phyloP scores from a whole-genome alignment of 1,140 invertebrate genomes.

The Atopsyche davidsoni region DNA sequence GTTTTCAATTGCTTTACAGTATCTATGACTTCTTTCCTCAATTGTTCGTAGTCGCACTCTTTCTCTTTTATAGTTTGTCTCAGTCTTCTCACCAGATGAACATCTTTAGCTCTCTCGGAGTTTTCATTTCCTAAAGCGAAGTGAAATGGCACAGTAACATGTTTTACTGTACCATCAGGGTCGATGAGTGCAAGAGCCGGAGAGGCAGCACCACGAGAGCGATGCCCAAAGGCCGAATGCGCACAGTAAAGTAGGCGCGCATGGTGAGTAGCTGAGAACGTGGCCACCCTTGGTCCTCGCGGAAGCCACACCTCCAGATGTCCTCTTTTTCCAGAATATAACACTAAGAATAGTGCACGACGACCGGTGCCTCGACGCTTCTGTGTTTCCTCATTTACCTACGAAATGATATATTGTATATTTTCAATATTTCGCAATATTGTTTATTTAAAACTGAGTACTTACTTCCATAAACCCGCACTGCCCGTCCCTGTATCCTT shows the following conservation, averaged over 20 bases:
- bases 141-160: conserved; percentile 84
- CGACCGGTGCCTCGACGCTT: conserved; percentile 38
- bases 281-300: conserved; percentile 81
- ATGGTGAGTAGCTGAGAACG: conserved; percentile 81
- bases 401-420: conserved; percentile 9
- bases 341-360: conserved; percentile 71
- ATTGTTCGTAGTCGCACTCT: conserved; percentile 42
- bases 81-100: conserved; percentile 79
- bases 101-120: conserved; percentile 76
- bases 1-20: conserved; percentile 65
- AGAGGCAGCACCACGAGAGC: conserved; percentile 45
- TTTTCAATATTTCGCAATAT: neutral
- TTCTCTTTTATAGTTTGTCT: conserved; percentile 57
- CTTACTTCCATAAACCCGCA: conserved; percentile 80
- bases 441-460: conserved; percentile 7
- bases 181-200: conserved; percentile 71
- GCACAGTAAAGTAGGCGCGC: conserved; percentile 63
- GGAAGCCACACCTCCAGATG: conserved; percentile 82
- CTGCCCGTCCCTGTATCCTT: conserved; percentile 91
- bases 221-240: conserved; percentile 30
- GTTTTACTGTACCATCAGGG: conserved; percentile 71
- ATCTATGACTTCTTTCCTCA: conserved; percentile 46
- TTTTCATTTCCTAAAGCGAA: conserved; percentile 80
- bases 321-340: conserved; percentile 79
- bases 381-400: conserved; percentile 36